Evolutionary conservation across 2,888 invertebrate species (phyloP), one percentile per base, ranked within the genome.

Genomic region (Thereva nobilitata): DNA sequence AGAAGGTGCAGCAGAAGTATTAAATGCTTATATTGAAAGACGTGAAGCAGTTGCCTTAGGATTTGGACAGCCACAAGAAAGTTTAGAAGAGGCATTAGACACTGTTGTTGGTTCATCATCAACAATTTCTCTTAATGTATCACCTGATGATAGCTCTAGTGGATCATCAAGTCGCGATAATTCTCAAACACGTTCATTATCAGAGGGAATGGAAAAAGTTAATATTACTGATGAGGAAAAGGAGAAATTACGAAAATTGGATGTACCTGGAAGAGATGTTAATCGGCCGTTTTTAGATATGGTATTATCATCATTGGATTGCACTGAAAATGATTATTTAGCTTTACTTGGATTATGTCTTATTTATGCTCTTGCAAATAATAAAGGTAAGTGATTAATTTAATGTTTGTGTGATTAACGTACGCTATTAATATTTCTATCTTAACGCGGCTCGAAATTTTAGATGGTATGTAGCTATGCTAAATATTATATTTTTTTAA

Each of bases 171-270:
- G 72, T 3, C 12, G 55, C 52, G 47, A 55, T 55, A 55, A 45
- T 8, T 44, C 54, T 47, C 53, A 45, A 7, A 55, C 47, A 9
- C 37, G 54, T 38, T 54, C 45, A 5, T 45, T 54, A 38, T 55
- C 54, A n/a, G 64, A 64, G 5, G 44, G 54, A 53, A 4, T 61
- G 0, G 86, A 85, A 74, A 82, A 83, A 66, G 75, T 87, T 61
- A 95, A 95, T 79, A 91, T 95, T 23, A 96, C 96, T 0, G 96
- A 96, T 76, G 96, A 97, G 78, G 95, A 97, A 76, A 97, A 97
- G 76, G 89, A 93, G 74, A 86, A 89, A 65, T 66, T 81, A 1
- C 76, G 4, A 73, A 73, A 38, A 75, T 74, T 70, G 5, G 72
- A 73, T 77, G 41, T n/a, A 35, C 10, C 71, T 70, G 6, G 70